Conservation (phyloP, 2,113 vertebrate genomes). For the Anser cygnoides region DNA sequence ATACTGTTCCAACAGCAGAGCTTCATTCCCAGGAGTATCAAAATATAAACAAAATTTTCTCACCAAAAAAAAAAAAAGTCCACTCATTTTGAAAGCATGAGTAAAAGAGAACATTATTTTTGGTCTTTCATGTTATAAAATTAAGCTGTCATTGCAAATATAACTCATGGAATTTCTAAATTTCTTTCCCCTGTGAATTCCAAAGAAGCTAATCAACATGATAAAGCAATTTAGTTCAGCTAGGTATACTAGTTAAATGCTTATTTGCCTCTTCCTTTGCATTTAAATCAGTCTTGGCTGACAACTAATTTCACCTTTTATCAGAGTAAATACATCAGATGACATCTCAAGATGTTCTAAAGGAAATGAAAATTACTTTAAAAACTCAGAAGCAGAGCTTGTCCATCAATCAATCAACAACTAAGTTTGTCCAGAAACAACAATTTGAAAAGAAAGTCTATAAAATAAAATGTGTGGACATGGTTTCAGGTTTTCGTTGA, state of each 20-base stretch:
- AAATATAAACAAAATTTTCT: not conserved
- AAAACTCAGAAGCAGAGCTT: not conserved
- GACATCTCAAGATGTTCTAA: constrained; percentile 17
- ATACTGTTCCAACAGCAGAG: not conserved
- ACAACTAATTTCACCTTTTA: not conserved
- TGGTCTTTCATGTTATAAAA: not conserved
- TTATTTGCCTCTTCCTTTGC: not conserved
- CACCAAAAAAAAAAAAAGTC: not conserved
- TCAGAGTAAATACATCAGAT: not conserved
- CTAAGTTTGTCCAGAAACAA: constrained; percentile 15
- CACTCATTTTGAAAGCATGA: not conserved
- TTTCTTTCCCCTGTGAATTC: not conserved
- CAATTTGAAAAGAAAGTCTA: constrained; percentile 37
- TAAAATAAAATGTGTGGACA: constrained; percentile 21
- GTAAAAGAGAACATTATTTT: not conserved
- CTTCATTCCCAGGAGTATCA: not conserved
- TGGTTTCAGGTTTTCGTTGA: not conserved
- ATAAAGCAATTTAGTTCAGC: not conserved
- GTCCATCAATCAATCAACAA: constrained; percentile 15
- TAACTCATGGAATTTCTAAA: not conserved
- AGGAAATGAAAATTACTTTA: not conserved
- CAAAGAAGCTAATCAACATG: not conserved
- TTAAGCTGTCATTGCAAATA: not conserved
- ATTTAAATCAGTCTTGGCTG: not conserved
- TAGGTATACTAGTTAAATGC: not conserved